A percentile compares a stretch with the other conserved stretches of the same genome.
phyloP scores from a whole-genome alignment of 2,113 vertebrate genomes.

The Himantopus leucocephalus region DNA sequence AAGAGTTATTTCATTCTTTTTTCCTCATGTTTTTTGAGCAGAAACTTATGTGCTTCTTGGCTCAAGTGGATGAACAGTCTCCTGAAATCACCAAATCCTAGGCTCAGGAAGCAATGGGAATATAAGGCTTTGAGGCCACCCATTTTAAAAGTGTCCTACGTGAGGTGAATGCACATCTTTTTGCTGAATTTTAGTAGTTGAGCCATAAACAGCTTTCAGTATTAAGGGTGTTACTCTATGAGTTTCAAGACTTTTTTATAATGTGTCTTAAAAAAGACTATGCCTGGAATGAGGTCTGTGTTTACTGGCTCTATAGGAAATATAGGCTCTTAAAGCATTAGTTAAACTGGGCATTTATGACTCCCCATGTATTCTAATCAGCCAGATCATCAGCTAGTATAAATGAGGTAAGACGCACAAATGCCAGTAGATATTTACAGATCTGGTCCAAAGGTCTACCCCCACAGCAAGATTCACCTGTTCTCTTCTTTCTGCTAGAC shows the following conservation, averaged over 20 bases:
- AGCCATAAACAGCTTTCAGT: background rate
- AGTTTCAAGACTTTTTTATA: background rate
- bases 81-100: constrained; percentile 6
- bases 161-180: background rate
- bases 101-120: background rate
- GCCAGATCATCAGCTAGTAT: background rate
- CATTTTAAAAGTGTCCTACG: background rate
- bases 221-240: background rate
- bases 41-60: background rate
- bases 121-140: background rate
- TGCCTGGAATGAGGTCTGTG: background rate
- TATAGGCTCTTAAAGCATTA: background rate
- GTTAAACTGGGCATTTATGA: background rate
- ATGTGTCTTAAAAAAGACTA: background rate
- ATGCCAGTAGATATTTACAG: background rate
- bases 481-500: background rate
- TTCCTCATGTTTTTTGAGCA: background rate
- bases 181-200: background rate
- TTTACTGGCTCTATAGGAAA: background rate
- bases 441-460: background rate
- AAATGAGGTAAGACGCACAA: background rate
- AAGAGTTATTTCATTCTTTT: background rate
- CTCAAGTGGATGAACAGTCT: background rate
- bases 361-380: background rate
- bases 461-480: background rate